Conservation (phyloP, 2,888 invertebrate genomes). For the Himalopsyche tibetana region DNA sequence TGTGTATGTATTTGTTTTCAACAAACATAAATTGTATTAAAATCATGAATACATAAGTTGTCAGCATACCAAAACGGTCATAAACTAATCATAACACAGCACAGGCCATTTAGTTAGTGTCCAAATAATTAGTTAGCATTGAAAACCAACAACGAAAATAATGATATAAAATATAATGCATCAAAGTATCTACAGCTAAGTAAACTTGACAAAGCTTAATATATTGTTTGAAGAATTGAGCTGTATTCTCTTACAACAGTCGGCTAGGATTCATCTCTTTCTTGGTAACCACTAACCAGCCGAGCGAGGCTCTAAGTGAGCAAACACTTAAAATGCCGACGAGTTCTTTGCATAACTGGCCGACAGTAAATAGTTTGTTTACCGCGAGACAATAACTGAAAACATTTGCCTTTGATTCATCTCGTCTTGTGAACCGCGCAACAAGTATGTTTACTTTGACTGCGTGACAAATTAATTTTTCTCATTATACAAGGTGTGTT, state of each 20-base stretch:
- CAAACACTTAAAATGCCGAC: slow-evolving; percentile 60
- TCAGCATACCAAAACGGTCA: no score
- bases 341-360: slow-evolving; percentile 54
- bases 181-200: no score
- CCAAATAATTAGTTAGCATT: no score
- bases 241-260: background rate
- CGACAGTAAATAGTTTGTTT: slow-evolving; percentile 36
- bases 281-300: slow-evolving; percentile 26
- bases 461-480: slow-evolving; percentile 22
- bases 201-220: background rate
- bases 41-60: no score
- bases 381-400: slow-evolving; percentile 12
- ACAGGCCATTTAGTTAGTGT: no score
- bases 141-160: no score
- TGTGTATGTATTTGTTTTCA: no score
- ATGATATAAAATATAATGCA: no score
- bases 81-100: no score
- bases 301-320: slow-evolving; percentile 36
- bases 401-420: slow-evolving; percentile 26
- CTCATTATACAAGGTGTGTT: slow-evolving; percentile 19
- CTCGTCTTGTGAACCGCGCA: slow-evolving; percentile 31
- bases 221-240: background rate
- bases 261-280: slow-evolving; percentile 34
- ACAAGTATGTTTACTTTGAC: slow-evolving; percentile 18
- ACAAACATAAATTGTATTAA: no score